Base-by-base conservation (phyloP, 2,888 invertebrate species). In the Amblyjoppa proteus region DNA sequence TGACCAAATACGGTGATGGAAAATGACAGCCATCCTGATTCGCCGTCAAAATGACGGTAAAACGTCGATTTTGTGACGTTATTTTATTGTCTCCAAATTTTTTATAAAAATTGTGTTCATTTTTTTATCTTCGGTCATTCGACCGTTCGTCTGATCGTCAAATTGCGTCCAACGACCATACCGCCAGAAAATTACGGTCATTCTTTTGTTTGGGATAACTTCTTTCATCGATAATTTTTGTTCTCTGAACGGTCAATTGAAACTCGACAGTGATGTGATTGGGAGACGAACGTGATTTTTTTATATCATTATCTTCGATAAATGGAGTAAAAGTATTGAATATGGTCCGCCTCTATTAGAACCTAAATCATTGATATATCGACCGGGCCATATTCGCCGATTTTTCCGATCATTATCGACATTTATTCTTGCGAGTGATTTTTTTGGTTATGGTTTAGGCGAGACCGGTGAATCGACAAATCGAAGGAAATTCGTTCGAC, bases 401-500 rank as follows among this genome's bases (percentile, higher is more conserved):
- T 49, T 16, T 13, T 49, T 16, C 45, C 0, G 16, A 49, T 49
- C 45, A 49, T 16, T 49, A 49, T 16, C 45, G 45, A 16, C 3
- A 49, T 16, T 16, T 49, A 49, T 16, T 28, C 13, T 56, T 56
- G 56, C 20, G 28, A 13, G 13, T 28, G 13, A 58, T 58, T 58
- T 58, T 3, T 58, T 58, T 58, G 9, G 25, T 11, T 13, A 58
- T 4, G 11, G 7, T 45, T n/a, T 11, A 5, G n/a, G 45, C 7
- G 28, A 61, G 13, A 74, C 4, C 58, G 2, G 28, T 4, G 7
- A 31, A 64, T 34, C 9, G 28, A 20, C 13, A n/a, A 11, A 66
- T 25, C 11, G 28, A 11, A 3, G 49, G 70, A 75, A 70, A 70
- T 81, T 70, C 70, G 69, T 51, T 70, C 38, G 51, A 76, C 61